Evolutionary conservation across 2,797 vertebrate species (phyloP).

Genomic region (Hirundo rustica): DNA sequence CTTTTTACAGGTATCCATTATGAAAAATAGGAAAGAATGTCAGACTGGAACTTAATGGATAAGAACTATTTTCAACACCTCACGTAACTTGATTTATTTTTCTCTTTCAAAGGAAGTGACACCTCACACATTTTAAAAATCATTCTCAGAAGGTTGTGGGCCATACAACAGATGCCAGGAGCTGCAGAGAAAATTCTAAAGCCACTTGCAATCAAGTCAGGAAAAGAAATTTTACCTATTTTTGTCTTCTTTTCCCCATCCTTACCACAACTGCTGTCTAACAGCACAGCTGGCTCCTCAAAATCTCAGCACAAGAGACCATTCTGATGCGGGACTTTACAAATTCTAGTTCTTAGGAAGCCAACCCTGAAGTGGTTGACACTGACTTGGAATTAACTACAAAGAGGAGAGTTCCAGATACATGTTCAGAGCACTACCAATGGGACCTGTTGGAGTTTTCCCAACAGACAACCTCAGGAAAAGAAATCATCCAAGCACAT

Average conservation of each 20-base stretch:
- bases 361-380: neutral
- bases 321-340: neutral
- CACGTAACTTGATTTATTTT: neutral
- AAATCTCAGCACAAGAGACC: neutral
- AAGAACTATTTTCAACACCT: neutral
- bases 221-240: neutral
- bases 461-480: neutral
- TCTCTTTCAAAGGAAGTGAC: neutral
- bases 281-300: neutral
- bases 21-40: neutral
- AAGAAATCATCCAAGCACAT: neutral
- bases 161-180: neutral
- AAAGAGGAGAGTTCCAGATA: neutral
- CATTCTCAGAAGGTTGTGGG: neutral
- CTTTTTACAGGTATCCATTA: neutral
- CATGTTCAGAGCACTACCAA: neutral
- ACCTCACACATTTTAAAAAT: neutral
- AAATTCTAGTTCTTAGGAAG: neutral
- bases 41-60: neutral
- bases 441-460: neutral
- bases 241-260: neutral
- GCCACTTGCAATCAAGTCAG: neutral
- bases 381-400: neutral
- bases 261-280: neutral
- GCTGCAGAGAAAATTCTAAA: neutral